A percentile compares a stretch with the other conserved stretches of the same genome.
Conservation (phyloP, 2,797 vertebrate species). For the Hephaestus fuliginosus region DNA sequence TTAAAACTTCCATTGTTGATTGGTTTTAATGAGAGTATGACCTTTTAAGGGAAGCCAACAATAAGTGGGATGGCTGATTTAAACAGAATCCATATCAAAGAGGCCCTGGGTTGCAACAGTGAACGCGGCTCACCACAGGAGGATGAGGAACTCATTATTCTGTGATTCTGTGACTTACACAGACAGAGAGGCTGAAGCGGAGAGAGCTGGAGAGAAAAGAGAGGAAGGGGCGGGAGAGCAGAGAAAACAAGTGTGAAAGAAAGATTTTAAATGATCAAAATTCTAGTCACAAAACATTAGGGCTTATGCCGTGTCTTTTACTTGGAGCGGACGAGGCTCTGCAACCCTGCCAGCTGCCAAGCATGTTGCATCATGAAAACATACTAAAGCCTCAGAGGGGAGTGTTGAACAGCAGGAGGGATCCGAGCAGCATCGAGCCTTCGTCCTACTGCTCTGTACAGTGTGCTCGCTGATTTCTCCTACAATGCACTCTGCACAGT, state of each 20-base stretch:
- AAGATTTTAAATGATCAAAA: constrained; percentile 77
- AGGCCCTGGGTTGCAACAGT: constrained; percentile 67
- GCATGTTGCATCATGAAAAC: constrained; percentile 81
- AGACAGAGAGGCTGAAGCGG: constrained; percentile 58
- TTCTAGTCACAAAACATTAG: constrained; percentile 76
- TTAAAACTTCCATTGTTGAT: constrained; percentile 70
- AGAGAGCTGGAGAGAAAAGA: constrained; percentile 36
- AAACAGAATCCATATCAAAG: constrained; percentile 75
- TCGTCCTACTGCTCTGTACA: constrained; percentile 62
- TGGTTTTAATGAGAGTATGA: constrained; percentile 77
- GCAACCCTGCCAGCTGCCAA: constrained; percentile 69
- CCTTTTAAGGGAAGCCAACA: constrained; percentile 71
- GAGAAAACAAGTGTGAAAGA: constrained; percentile 65
- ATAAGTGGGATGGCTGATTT: constrained; percentile 73
- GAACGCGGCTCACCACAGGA: constrained; percentile 61
- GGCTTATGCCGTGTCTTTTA: constrained; percentile 64
- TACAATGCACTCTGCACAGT: neutral
- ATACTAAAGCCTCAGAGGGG: constrained; percentile 70
- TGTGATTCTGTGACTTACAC: constrained; percentile 63
- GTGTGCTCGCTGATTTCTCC: constrained; percentile 33
- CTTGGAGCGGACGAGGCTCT: constrained; percentile 66
- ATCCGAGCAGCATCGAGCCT: constrained; percentile 58
- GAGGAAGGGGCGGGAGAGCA: constrained; percentile 33
- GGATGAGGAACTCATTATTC: constrained; percentile 80
- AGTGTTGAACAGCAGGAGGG: constrained; percentile 70